phyloP scores from a whole-genome alignment of 2,888 invertebrate genomes.

The Trichopoda pennipes region DNA sequence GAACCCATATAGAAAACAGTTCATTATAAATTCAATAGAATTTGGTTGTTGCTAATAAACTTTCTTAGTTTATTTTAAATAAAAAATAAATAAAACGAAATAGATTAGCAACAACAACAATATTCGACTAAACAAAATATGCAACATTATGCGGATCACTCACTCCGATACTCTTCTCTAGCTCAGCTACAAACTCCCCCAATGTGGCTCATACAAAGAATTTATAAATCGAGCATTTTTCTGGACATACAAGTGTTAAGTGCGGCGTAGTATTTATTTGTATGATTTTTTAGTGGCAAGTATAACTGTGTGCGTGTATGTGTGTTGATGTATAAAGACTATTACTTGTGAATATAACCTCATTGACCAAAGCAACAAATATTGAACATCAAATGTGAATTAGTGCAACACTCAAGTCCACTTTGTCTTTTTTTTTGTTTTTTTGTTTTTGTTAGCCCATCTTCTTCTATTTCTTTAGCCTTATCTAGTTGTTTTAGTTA shows the following conservation, averaged over 20 bases:
- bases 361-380: slow-evolving; percentile 74
- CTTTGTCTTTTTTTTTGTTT: slow-evolving; percentile 44
- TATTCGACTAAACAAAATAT: slow-evolving; percentile 52
- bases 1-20: slow-evolving; percentile 35
- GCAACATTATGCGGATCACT: slow-evolving; percentile 51
- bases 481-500: slow-evolving; percentile 33
- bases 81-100: slow-evolving; percentile 32
- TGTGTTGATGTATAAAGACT: slow-evolving; percentile 10
- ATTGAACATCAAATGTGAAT: slow-evolving; percentile 75
- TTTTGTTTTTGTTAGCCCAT: neutral
- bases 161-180: slow-evolving; percentile 3
- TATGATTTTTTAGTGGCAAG: slow-evolving; percentile 29
- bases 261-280: slow-evolving; percentile 51
- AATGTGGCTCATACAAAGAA: slow-evolving; percentile 32
- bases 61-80: slow-evolving; percentile 60
- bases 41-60: slow-evolving; percentile 60
- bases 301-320: no score
- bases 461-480: slow-evolving; percentile 48
- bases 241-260: slow-evolving; percentile 64
- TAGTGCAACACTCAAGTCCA: slow-evolving; percentile 72
- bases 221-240: slow-evolving; percentile 33
- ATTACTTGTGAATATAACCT: slow-evolving; percentile 70
- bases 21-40: slow-evolving; percentile 67
- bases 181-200: slow-evolving; percentile 39
- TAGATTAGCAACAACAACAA: slow-evolving; percentile 57